Evolutionary conservation across 2,888 invertebrate genomes (phyloP), one percentile per base, ranked within the genome.

Genomic region (Biston betularia): DNA sequence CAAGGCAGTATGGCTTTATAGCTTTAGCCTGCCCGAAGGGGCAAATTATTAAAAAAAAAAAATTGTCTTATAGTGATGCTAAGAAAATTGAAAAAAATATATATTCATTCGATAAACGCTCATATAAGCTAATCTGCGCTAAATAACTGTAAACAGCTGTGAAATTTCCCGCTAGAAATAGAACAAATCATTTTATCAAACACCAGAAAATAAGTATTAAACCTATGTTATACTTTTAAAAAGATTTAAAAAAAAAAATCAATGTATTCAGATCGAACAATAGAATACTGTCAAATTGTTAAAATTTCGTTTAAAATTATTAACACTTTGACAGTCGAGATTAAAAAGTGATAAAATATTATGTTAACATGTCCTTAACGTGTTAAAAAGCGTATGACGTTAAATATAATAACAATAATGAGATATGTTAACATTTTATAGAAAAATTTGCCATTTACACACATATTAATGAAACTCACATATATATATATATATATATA

Each of bases 371-470:
- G 70, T 64, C 63, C 59, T 65, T 6, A 45, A 46, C 61, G 56
- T 45, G 60, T 65, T 70, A 75, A 70, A 72, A 82, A 82, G 79
- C 81, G 66, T 76, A 78, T 76, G 79, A 78, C 70, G 73, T 78
- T 78, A 75, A 78, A 78, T 79, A 78, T 71, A 75, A 75, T 74
- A 81, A 85, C 81, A 83, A 77, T 77, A 74, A 83, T 84, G 79
- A 84, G 89, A 89, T 88, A 89, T 89, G 89, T 89, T 82, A 86
- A 88, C 78, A 74, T 86, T 83, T 80, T 82, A 83, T 79, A 82
- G 80, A 75, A 74, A 72, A 77, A 78, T 72, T 78, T 76, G 71
- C 76, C 69, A 75, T 75, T 73, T 76, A 75, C 75, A 80, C 73
- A 76, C 65, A 69, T 75, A 79, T 78, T 33, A 80, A 83, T 80